Evolutionary conservation across 1,140 invertebrate genomes (phyloP).

Genomic region (Aradophagus sp.): DNA sequence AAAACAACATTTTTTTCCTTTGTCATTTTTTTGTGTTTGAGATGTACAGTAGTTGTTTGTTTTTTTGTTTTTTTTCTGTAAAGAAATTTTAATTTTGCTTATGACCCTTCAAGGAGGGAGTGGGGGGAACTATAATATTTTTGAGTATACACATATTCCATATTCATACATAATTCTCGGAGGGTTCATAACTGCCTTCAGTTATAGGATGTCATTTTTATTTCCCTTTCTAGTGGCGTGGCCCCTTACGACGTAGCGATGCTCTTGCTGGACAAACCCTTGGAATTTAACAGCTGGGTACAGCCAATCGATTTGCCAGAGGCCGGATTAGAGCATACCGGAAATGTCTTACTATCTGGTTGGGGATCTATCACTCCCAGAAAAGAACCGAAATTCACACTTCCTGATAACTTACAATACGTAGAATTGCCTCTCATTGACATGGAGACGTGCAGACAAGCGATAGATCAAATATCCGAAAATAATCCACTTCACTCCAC

Average conservation of each 20-base stretch:
- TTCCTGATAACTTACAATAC: slow-evolving; percentile 60
- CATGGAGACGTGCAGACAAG: slow-evolving; percentile 54
- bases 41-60: too few relatives aligned
- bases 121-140: too few relatives aligned
- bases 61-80: too few relatives aligned
- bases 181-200: too few relatives aligned
- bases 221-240: slow-evolving; percentile 64
- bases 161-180: too few relatives aligned
- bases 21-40: too few relatives aligned
- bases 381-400: not conserved
- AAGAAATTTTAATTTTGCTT: too few relatives aligned
- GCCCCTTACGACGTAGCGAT: slow-evolving; percentile 80
- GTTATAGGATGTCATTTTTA: too few relatives aligned
- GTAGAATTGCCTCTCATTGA: slow-evolving; percentile 59
- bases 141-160: not conserved
- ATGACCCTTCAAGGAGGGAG: too few relatives aligned
- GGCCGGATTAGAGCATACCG: slow-evolving; percentile 65
- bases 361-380: slow-evolving; percentile 70
- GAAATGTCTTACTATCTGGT: slow-evolving; percentile 71
- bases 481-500: slow-evolving; percentile 61
- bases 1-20: too few relatives aligned
- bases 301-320: slow-evolving; percentile 74
- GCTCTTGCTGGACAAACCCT: slow-evolving; percentile 74
- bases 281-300: slow-evolving; percentile 76
- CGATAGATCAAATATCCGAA: slow-evolving; percentile 25